phyloP scores from a whole-genome alignment of 2,797 vertebrate species.

The Pristis pectinata region DNA sequence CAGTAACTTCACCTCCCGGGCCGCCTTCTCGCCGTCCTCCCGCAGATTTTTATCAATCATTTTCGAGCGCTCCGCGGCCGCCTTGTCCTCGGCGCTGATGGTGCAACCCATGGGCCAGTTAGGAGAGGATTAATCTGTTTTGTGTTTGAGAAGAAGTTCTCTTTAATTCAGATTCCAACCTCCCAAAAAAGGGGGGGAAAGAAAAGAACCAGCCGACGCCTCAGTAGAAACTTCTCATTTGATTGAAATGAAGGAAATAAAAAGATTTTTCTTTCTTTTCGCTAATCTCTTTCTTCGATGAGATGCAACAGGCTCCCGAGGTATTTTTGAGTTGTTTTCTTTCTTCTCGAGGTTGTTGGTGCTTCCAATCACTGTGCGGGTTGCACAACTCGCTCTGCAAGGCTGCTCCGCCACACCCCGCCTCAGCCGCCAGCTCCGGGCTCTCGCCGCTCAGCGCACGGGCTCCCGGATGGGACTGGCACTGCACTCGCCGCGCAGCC shows the following conservation, averaged over 20 bases:
- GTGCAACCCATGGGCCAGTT: constrained; percentile 82
- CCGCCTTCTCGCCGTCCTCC: constrained; percentile 93
- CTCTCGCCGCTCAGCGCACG: neutral
- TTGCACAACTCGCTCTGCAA: neutral
- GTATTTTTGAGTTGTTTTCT: too few species aligned
- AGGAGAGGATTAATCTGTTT: neutral
- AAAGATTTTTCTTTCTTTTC: neutral
- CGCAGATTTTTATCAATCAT: constrained; percentile 97
- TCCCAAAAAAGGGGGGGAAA: neutral
- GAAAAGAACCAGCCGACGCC: neutral
- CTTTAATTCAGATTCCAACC: neutral
- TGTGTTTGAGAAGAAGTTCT: neutral
- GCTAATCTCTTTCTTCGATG: neutral
- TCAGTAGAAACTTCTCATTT: neutral
- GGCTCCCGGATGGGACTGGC: constrained; percentile 5
- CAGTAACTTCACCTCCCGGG: constrained; percentile 91
- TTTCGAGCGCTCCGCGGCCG: constrained; percentile 89
- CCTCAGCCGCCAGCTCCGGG: neutral
- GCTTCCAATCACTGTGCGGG: neutral
- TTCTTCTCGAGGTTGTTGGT: neutral
- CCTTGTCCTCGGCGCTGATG: constrained; percentile 94
- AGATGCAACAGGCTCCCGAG: neutral
- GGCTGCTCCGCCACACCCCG: neutral
- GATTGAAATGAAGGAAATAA: neutral
- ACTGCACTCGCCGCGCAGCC: neutral